Conservation (phyloP, 1,140 invertebrate genomes). For the Andricus grossulariae region DNA sequence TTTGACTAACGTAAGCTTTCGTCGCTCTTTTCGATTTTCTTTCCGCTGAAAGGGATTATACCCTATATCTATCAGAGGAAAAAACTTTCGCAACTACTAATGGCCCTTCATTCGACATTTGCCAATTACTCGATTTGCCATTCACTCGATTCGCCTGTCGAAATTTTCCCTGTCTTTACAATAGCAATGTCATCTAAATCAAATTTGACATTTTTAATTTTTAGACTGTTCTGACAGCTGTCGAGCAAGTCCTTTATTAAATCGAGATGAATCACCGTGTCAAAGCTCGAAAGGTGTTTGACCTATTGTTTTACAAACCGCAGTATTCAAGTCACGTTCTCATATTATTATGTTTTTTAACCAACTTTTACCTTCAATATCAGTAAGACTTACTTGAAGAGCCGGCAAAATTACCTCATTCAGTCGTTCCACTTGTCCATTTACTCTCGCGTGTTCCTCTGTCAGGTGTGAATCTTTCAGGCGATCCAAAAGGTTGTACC, state of each 20-base stretch:
- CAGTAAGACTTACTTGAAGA: background rate
- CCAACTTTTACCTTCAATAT: background rate
- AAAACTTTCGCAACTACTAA: constrained; percentile 31
- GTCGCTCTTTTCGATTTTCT: background rate
- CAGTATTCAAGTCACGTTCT: constrained; percentile 35
- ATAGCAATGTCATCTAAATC: constrained; percentile 34
- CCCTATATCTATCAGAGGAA: constrained; percentile 47
- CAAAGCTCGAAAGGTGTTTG: constrained; percentile 24
- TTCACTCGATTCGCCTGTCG: constrained; percentile 14
- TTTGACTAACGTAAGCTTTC: constrained; percentile 34
- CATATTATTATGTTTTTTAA: constrained; percentile 12
- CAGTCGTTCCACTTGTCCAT: background rate
- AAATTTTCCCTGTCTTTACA: background rate
- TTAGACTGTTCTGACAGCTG: background rate
- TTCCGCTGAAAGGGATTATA: background rate
- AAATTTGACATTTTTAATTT: constrained; percentile 28
- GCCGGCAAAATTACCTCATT: background rate
- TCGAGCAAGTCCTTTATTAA: constrained; percentile 16
- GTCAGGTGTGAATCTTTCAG: background rate
- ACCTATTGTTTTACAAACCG: constrained; percentile 32
- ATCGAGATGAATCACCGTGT: constrained; percentile 35
- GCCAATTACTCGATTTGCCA: constrained; percentile 7
- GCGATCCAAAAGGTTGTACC: constrained; percentile 14
- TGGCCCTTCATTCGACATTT: constrained; percentile 28
- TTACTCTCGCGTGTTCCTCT: background rate